phyloP scores from a whole-genome alignment of 2,113 vertebrate species.

The Xenopus borealis region DNA sequence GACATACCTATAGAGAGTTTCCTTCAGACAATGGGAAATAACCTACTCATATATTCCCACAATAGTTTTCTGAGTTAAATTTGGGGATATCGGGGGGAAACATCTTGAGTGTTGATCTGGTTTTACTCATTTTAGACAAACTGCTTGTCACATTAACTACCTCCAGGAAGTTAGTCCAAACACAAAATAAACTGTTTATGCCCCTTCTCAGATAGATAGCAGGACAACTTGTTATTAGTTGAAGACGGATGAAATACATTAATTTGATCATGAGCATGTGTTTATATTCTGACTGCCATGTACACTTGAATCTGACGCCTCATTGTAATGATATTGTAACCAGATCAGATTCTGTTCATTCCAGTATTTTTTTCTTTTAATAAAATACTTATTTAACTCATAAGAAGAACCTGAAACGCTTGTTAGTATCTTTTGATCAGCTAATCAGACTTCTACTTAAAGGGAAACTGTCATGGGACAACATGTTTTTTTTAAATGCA shows the following conservation, averaged over 20 bases:
- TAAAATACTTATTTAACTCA: too few relatives aligned
- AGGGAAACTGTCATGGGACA: too few relatives aligned
- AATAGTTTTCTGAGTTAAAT: conserved; percentile 69
- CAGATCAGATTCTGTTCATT: conserved; percentile 59
- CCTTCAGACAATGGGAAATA: conserved; percentile 21
- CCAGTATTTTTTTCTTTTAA: not conserved
- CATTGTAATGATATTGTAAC: conserved; percentile 58
- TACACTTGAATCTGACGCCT: conserved; percentile 62
- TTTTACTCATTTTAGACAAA: conserved; percentile 93
- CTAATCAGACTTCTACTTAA: too few relatives aligned
- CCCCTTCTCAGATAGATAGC: conserved; percentile 84
- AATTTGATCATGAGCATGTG: conserved; percentile 83
- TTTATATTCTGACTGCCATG: conserved; percentile 84
- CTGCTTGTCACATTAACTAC: conserved; percentile 90
- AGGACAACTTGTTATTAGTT: conserved; percentile 88
- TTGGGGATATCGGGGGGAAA: conserved; percentile 91
- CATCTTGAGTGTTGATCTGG: conserved; percentile 90
- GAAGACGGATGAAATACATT: conserved; percentile 87
- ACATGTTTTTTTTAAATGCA: too few relatives aligned
- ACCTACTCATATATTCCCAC: conserved; percentile 64
- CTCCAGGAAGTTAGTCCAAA: conserved; percentile 96
- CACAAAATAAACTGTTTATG: conserved; percentile 98
- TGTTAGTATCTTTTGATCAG: too few relatives aligned
- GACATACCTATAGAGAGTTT: too few relatives aligned
- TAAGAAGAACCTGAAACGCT: too few relatives aligned